These are phyloP conservation scores for Sphaerodactylus townsendi DNA, from an alignment of 2,113 vertebrate species.

Conservation along the genomic window DNA sequence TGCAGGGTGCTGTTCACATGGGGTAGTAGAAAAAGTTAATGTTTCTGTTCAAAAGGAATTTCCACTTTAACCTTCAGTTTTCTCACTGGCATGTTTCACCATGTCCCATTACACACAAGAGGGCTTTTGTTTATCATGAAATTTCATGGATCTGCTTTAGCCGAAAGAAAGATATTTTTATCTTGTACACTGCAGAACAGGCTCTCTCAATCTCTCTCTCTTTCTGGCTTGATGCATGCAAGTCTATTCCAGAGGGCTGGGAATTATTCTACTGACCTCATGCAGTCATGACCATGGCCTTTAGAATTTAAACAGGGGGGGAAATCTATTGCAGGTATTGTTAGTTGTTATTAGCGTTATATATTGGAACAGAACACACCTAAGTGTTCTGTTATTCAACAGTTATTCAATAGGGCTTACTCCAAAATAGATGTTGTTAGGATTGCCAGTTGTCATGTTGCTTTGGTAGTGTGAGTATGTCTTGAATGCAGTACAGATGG, in stretches of 20 bases:
- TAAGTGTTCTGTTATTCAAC: too few relatives aligned
- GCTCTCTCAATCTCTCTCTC: not conserved
- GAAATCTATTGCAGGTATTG: not conserved
- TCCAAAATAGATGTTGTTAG: too few relatives aligned
- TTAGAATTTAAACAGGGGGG: not conserved
- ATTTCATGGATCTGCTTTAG: slow-evolving; percentile 16
- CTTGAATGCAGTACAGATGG: too few relatives aligned
- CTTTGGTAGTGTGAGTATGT: not conserved
- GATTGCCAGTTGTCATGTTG: too few relatives aligned
- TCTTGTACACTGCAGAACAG: not conserved
- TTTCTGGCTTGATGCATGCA: not conserved
- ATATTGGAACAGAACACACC: not conserved
- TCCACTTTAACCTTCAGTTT: slow-evolving; percentile 29
- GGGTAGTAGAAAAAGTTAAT: not conserved
- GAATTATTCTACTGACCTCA: not conserved
- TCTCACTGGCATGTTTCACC: not conserved
- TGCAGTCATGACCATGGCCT: not conserved
- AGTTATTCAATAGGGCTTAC: too few relatives aligned
- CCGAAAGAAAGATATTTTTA: not conserved
- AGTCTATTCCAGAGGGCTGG: not conserved
- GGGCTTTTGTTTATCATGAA: slow-evolving; percentile 24
- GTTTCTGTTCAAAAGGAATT: slow-evolving; percentile 13
- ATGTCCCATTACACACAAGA: slow-evolving; percentile 2
- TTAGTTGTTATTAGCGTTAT: not conserved
- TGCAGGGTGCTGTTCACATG: not conserved